phyloP scores from a whole-genome alignment of 2,888 invertebrate species.

The Agapostemon virescens region DNA sequence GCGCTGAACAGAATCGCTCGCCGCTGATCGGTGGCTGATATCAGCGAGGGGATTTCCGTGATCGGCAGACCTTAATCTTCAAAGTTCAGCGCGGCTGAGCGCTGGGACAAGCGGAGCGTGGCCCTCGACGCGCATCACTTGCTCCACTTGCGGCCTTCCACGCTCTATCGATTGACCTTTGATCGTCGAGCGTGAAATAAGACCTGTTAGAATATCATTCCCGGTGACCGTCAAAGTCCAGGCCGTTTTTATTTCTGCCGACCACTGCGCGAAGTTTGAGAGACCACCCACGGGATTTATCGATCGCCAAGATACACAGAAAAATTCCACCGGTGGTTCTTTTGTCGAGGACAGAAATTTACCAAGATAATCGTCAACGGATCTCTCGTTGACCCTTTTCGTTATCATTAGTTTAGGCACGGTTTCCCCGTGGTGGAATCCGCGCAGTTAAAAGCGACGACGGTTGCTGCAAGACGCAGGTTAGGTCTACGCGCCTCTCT shows the following conservation, averaged over 20 bases:
- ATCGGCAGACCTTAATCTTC: constrained; percentile 49
- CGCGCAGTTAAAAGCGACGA: no score
- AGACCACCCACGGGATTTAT: background rate
- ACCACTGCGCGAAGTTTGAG: background rate
- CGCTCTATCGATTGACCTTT: constrained; percentile 56
- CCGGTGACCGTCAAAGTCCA: constrained; percentile 9
- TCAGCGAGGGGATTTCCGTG: constrained; percentile 22
- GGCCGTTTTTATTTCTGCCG: background rate
- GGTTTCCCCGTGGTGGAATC: background rate
- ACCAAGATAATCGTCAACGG: background rate
- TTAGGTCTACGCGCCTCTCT: no score
- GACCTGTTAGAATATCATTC: constrained; percentile 21
- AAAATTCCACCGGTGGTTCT: background rate
- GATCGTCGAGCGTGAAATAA: constrained; percentile 59
- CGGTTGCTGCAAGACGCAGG: background rate
- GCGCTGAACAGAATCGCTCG: constrained; percentile 33
- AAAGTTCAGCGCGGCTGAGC: constrained; percentile 51
- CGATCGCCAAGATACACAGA: background rate
- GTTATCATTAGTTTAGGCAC: background rate
- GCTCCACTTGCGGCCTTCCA: constrained; percentile 12
- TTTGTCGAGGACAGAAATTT: background rate
- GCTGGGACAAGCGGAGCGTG: constrained; percentile 36
- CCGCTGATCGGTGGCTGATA: background rate
- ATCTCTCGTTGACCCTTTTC: background rate
- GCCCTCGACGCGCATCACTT: constrained; percentile 40